Evolutionary conservation across 1,140 invertebrate species (phyloP), one percentile per base, ranked within the genome.

Genomic region (Platyscapa corneri): DNA sequence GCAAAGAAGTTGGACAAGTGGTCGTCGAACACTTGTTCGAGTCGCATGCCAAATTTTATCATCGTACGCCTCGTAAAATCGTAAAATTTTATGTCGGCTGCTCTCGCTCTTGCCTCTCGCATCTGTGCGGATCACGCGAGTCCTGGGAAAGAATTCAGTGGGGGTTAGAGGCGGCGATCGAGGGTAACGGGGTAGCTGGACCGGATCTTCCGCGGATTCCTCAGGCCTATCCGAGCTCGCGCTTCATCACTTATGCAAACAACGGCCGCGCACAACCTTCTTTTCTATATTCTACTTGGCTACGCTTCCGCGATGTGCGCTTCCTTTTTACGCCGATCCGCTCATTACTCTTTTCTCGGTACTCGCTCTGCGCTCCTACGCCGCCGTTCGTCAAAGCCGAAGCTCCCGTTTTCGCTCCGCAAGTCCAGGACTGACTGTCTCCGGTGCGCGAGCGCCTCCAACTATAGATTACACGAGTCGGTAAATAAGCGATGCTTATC

Each of bases 1-100:
- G 2, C n/a, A 14, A 42, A 32, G 74, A 46, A 30, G 23, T 77
- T 56, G 46, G n/a, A 77, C 90, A 91, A 91, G 89, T 39, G 56
- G 77, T 1, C 18, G n/a, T 60, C 76, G 32, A 27, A 37, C 64
- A 67, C 78, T 42, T 67, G 78, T 18, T 64, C 49, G 32, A 60
- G 76, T 60, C 49, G 76, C 32, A 49, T 67, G 65, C 39, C 64
- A 82, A 82, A 82, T 84, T 84, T 79, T 84, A 84, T 79, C 76
- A 75, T 75, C 65, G 46, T 46, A 18, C 34, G 64, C n/a, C 64
- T 79, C 76, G 75, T 84, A 72, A 79, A 84, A 32, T 79, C 76
- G 75, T 84, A 72, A 79, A 84, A 32, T 79, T 53, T 49, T 32
- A 84, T 60, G 39, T 46, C 12, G 8, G 8, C 10, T 32, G 34